Conservation (phyloP, 1,140 invertebrate species). For the Eubasilissa regina region DNA sequence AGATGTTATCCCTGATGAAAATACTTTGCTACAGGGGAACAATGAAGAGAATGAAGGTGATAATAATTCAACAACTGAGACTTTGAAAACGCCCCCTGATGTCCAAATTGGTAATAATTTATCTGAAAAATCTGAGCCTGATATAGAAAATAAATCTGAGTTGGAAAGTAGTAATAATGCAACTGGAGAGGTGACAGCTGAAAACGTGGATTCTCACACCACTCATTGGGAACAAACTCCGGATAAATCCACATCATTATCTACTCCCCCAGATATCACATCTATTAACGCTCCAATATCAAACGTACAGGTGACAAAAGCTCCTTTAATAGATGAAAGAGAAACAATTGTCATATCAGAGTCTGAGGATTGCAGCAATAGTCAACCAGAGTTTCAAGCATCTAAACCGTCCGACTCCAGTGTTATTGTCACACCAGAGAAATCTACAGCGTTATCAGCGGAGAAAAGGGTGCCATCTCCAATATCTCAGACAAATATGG, state of each 20-base stretch:
- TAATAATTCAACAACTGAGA: neutral
- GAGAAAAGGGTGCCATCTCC: slow-evolving; percentile 33
- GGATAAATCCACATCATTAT: neutral
- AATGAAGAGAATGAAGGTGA: slow-evolving; percentile 13
- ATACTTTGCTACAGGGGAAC: neutral
- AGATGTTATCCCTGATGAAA: slow-evolving; percentile 42
- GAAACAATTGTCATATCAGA: slow-evolving; percentile 72
- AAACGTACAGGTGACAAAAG: neutral
- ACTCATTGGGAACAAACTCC: neutral
- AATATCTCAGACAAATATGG: neutral
- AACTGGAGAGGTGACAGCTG: neutral
- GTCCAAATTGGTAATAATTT: neutral
- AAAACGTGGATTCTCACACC: slow-evolving; percentile 10
- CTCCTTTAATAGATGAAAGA: slow-evolving; percentile 64
- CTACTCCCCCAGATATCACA: neutral
- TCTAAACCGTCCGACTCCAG: slow-evolving; percentile 36
- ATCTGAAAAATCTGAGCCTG: neutral
- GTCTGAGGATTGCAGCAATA: slow-evolving; percentile 69
- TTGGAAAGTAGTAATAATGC: neutral
- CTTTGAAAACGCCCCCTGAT: neutral
- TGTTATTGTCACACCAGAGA: slow-evolving; percentile 51
- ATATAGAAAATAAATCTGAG: neutral
- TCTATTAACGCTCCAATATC: neutral
- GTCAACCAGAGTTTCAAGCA: slow-evolving; percentile 51
- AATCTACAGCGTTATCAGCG: neutral